These are phyloP conservation scores for Daubentonia madagascariensis DNA, from an alignment of 2,113 vertebrate genomes.

Conservation along the genomic window DNA sequence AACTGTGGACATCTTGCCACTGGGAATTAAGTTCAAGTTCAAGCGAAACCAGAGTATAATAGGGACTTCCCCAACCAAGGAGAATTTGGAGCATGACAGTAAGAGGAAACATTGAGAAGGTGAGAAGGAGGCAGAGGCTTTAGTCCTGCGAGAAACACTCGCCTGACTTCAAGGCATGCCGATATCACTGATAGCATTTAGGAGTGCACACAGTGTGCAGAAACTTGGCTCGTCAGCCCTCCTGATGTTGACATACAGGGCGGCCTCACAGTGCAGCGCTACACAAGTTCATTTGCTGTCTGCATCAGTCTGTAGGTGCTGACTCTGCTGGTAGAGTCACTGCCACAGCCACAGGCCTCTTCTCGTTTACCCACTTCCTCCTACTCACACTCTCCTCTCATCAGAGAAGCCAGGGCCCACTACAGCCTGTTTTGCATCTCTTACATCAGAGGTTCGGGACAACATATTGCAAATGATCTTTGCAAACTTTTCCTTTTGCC, in stretches of 20 bases:
- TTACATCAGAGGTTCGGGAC: neutral
- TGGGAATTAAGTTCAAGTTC: neutral
- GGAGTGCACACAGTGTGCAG: neutral
- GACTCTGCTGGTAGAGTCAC: neutral
- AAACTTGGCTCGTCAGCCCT: neutral
- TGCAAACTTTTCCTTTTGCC: neutral
- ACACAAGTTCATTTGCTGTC: neutral
- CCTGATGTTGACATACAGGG: neutral
- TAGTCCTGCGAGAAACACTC: neutral
- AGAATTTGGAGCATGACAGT: neutral
- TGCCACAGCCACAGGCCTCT: neutral
- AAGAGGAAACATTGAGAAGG: neutral
- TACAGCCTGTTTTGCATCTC: neutral
- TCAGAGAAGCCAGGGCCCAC: neutral
- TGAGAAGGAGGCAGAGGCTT: neutral
- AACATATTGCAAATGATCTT: neutral
- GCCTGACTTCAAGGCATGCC: neutral
- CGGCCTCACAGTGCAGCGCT: neutral
- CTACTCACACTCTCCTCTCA: neutral
- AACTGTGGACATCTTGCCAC: neutral
- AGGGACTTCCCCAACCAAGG: neutral
- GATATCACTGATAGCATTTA: neutral
- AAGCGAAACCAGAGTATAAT: neutral
- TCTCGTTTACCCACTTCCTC: conserved; percentile 52
- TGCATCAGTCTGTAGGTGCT: neutral